Evolutionary conservation across 2,888 invertebrate genomes (phyloP).

Genomic region (Amiota mariae): DNA sequence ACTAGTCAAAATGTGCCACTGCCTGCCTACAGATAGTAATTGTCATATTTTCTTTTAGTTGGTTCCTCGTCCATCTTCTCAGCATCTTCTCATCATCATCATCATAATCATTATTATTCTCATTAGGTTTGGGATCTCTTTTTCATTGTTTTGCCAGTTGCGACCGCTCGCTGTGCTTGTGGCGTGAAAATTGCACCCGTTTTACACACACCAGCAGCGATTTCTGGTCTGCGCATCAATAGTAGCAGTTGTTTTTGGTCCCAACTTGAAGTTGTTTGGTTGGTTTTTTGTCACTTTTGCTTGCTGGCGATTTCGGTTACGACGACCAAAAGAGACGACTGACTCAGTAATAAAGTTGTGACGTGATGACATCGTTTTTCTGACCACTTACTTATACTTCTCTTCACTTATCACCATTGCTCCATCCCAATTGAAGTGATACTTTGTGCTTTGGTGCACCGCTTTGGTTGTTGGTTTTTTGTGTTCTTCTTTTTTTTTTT

Average conservation of each 20-base stretch:
- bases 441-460: not conserved
- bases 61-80: not conserved
- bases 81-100: not conserved
- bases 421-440: not conserved
- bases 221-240: not conserved
- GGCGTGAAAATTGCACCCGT: conserved; percentile 55
- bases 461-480: conserved; percentile 10
- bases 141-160: not conserved
- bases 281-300: conserved; percentile 20
- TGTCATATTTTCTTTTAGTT: not conserved
- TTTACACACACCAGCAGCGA: conserved; percentile 40
- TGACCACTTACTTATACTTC: not conserved
- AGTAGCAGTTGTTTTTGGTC: too few species aligned
- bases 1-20: not conserved
- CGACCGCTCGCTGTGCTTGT: conserved; percentile 51
- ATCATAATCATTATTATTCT: not conserved
- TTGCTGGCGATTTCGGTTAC: not conserved
- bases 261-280: conserved; percentile 8
- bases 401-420: not conserved
- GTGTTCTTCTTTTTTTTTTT: conserved; percentile 5
- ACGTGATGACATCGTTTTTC: conserved; percentile 47
- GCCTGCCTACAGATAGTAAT: not conserved
- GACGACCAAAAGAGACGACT: conserved; percentile 31
- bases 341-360: conserved; percentile 50
- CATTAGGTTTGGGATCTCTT: not conserved